Conservation (phyloP, 2,888 invertebrate species). For the Gastracanthus pulcherrimus region DNA sequence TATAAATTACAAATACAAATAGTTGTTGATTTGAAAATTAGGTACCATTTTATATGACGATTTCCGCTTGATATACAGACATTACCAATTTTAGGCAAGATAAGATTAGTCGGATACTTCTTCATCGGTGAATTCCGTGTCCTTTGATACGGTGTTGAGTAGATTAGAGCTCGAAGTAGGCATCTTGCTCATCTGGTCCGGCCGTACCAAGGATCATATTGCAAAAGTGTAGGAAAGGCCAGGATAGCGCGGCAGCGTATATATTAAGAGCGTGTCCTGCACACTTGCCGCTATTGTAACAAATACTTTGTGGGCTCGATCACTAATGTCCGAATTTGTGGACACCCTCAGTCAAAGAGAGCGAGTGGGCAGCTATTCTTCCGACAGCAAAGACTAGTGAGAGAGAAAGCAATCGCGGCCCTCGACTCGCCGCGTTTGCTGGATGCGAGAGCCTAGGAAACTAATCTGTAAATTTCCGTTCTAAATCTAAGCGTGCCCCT, state of each 20-base stretch:
- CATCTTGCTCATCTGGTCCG: too few relatives aligned
- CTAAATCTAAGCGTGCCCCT: conserved; percentile 75
- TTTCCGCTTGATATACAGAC: too few relatives aligned
- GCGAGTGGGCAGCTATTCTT: conserved; percentile 36
- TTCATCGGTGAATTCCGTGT: too few relatives aligned
- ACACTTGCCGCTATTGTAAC: conserved; percentile 73
- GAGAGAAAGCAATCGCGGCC: neutral
- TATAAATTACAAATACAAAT: too few relatives aligned
- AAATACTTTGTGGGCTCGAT: conserved; percentile 65
- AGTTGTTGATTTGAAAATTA: too few relatives aligned
- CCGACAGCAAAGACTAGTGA: neutral
- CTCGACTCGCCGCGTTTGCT: neutral
- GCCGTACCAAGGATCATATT: too few relatives aligned
- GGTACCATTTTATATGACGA: too few relatives aligned
- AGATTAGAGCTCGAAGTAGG: too few relatives aligned
- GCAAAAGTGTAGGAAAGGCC: too few relatives aligned
- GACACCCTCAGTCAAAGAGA: conserved; percentile 57
- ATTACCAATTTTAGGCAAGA: too few relatives aligned
- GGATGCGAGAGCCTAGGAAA: conserved; percentile 69
- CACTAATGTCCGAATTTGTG: conserved; percentile 65
- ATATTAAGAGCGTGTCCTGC: conserved; percentile 73
- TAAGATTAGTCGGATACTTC: too few relatives aligned
- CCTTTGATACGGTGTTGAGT: too few relatives aligned
- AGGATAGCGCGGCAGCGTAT: conserved; percentile 61
- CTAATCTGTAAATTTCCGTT: conserved; percentile 77